These are phyloP conservation scores for Lasioglossum baleicum DNA, from an alignment of 1,140 invertebrate species.

Conservation along the genomic window DNA sequence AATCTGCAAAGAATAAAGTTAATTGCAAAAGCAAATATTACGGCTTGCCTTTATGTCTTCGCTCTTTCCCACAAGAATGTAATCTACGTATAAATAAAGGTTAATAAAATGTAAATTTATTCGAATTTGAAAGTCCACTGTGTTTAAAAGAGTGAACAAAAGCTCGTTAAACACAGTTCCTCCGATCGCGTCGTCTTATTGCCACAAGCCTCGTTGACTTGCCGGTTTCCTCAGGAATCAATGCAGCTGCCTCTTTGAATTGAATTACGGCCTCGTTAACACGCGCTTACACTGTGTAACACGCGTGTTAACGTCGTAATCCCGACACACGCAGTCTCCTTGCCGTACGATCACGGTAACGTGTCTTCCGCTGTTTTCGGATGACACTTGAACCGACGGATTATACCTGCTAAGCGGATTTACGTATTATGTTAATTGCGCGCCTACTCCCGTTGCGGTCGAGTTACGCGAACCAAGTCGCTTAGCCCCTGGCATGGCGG, in stretches of 20 bases:
- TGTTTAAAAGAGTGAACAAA: too few relatives aligned
- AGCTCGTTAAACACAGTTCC: too few relatives aligned
- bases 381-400: neutral
- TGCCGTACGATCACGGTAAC: neutral
- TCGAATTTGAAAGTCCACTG: too few relatives aligned
- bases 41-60: too few relatives aligned
- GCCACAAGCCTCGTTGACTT: neutral
- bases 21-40: too few relatives aligned
- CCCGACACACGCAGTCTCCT: neutral
- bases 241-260: neutral
- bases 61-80: too few relatives aligned
- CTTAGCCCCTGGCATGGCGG: neutral
- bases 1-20: too few relatives aligned
- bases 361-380: constrained; percentile 16
- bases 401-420: constrained; percentile 27
- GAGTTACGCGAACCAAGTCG: constrained; percentile 3
- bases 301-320: neutral
- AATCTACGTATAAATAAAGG: too few relatives aligned
- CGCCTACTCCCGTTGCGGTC: neutral
- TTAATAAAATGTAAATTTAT: too few relatives aligned
- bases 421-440: constrained; percentile 35
- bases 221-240: neutral
- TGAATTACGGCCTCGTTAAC: neutral
- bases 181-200: too few relatives aligned
- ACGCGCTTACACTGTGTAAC: neutral